phyloP scores from a whole-genome alignment of 2,797 vertebrate species.

The Eulemur coronatus region DNA sequence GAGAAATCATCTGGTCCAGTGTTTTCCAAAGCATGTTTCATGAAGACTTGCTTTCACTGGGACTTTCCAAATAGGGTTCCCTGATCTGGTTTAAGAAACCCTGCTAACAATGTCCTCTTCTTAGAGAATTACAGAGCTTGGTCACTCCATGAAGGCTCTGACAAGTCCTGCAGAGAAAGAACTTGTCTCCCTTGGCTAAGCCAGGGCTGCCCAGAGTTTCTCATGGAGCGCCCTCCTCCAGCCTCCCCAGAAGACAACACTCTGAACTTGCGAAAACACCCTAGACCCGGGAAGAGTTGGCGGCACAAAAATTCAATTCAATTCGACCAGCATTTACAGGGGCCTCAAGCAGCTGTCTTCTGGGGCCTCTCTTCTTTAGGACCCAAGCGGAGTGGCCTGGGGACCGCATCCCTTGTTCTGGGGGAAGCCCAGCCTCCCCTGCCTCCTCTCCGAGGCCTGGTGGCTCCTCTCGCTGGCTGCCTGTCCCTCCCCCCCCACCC shows the following conservation, averaged over 20 bases:
- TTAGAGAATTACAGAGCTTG: background rate
- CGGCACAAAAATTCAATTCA: background rate
- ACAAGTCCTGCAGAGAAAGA: background rate
- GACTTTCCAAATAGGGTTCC: background rate
- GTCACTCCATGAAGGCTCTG: background rate
- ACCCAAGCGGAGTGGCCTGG: background rate
- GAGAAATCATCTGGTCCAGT: background rate
- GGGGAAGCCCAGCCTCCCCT: background rate
- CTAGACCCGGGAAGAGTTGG: background rate
- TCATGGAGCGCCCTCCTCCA: background rate
- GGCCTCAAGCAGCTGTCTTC: background rate
- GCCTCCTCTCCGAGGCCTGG: background rate
- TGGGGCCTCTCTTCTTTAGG: background rate
- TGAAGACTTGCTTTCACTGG: background rate
- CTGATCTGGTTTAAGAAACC: background rate
- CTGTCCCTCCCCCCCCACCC: background rate
- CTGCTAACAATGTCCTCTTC: background rate
- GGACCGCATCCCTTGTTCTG: background rate
- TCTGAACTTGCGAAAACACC: background rate
- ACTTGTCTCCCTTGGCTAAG: background rate
- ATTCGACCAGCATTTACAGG: background rate
- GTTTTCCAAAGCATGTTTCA: background rate
- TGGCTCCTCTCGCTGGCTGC: background rate
- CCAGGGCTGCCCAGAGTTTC: background rate
- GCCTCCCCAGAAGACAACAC: background rate